Evolutionary conservation across 2,888 invertebrate species (phyloP).

Genomic region (Hirtodrosophila duncani): DNA sequence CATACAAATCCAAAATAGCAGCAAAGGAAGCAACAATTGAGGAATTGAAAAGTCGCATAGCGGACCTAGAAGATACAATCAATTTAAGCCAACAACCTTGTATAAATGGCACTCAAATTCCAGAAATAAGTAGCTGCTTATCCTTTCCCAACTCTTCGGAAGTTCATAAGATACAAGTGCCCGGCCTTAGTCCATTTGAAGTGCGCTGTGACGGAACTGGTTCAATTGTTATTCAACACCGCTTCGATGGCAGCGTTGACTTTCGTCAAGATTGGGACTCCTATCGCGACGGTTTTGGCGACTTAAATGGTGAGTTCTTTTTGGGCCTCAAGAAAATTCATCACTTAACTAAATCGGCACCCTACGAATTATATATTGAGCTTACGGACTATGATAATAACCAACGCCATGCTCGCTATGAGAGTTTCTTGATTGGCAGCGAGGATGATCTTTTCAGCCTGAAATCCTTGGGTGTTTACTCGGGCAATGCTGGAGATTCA

Average conservation of each 20-base stretch:
- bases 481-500: slow-evolving; percentile 38
- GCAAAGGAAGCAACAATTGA: too few relatives aligned
- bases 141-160: not conserved
- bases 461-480: slow-evolving; percentile 25
- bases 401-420: slow-evolving; percentile 20
- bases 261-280: slow-evolving; percentile 35
- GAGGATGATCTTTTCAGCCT: slow-evolving; percentile 32
- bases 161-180: slow-evolving; percentile 17
- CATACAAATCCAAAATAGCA: too few relatives aligned
- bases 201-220: slow-evolving; percentile 22
- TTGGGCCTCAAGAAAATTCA: slow-evolving; percentile 32
- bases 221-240: slow-evolving; percentile 41
- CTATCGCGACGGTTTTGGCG: slow-evolving; percentile 41
- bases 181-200: slow-evolving; percentile 14
- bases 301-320: slow-evolving; percentile 35
- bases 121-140: slow-evolving; percentile 7
- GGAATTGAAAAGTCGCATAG: too few relatives aligned
- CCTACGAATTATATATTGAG: slow-evolving; percentile 34
- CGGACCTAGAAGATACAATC: too few relatives aligned
- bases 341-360: slow-evolving; percentile 30
- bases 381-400: slow-evolving; percentile 23
- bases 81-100: too few relatives aligned
- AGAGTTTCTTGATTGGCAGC: slow-evolving; percentile 29
- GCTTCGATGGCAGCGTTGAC: slow-evolving; percentile 23
- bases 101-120: too few relatives aligned